phyloP scores from a whole-genome alignment of 2,888 invertebrate genomes.

The Synanthedon tipuliformis region DNA sequence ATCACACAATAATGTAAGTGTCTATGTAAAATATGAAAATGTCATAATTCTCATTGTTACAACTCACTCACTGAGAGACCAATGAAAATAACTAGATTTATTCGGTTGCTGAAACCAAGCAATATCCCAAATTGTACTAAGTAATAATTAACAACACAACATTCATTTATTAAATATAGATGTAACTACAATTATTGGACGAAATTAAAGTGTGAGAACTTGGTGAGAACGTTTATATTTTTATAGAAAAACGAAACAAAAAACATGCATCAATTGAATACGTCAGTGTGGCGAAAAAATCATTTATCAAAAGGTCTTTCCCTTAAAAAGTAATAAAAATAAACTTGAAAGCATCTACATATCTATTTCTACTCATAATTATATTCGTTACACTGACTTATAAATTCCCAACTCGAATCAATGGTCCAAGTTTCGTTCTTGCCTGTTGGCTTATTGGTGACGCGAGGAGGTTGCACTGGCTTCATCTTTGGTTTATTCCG shows the following conservation, averaged over 20 bases:
- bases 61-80: too few relatives aligned
- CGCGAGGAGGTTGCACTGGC: slow-evolving; percentile 78
- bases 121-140: too few relatives aligned
- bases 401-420: slow-evolving; percentile 92
- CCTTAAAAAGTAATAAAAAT: neutral
- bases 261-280: neutral
- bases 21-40: too few relatives aligned
- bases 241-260: neutral
- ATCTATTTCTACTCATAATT: slow-evolving; percentile 18
- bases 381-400: slow-evolving; percentile 68
- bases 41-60: too few relatives aligned
- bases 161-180: too few relatives aligned
- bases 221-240: too few relatives aligned
- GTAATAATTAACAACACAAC: too few relatives aligned
- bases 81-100: too few relatives aligned
- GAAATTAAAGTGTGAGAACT: too few relatives aligned
- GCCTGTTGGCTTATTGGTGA: slow-evolving; percentile 55
- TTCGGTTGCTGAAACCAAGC: too few relatives aligned
- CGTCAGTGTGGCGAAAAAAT: neutral
- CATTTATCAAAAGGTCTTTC: neutral
- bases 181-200: too few relatives aligned
- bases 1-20: too few relatives aligned
- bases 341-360: slow-evolving; percentile 15
- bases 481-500: slow-evolving; percentile 74
- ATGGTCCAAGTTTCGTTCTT: slow-evolving; percentile 81